Evolutionary conservation across 2,888 invertebrate species (phyloP).

Genomic region (Epicampocera succincta): DNA sequence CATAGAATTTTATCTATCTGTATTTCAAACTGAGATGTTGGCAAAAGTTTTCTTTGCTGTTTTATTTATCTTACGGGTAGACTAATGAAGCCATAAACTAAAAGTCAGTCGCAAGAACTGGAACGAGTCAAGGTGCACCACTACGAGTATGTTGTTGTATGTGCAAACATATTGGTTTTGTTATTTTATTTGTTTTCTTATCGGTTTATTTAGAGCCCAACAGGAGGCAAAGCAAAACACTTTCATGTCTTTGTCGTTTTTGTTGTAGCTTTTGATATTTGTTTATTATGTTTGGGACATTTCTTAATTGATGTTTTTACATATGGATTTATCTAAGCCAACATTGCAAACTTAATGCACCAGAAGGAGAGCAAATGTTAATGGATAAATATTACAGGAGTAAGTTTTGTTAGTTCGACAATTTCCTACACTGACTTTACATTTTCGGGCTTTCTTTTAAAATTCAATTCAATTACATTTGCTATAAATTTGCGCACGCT

Average conservation of each 20-base stretch:
- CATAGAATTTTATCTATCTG: conserved; percentile 29
- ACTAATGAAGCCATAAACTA: conserved; percentile 68
- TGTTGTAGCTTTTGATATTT: conserved; percentile 35
- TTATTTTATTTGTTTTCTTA: conserved; percentile 58
- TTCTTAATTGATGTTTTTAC: conserved; percentile 68
- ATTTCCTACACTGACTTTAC: neutral
- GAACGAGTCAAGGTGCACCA: conserved; percentile 6
- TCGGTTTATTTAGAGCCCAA: conserved; percentile 25
- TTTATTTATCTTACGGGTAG: conserved; percentile 38
- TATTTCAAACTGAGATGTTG: conserved; percentile 21
- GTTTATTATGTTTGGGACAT: conserved; percentile 67
- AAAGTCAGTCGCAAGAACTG: conserved; percentile 6
- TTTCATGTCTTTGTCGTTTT: conserved; percentile 3
- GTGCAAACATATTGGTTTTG: conserved; percentile 50
- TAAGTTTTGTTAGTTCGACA: conserved; percentile 37
- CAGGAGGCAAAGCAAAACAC: neutral
- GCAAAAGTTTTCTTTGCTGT: conserved; percentile 34
- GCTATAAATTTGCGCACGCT: neutral
- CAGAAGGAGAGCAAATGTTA: conserved; percentile 45
- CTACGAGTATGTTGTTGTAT: neutral
- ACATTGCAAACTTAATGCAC: neutral
- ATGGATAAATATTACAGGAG: conserved; percentile 39
- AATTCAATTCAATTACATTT: conserved; percentile 8
- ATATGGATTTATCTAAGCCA: conserved; percentile 60
- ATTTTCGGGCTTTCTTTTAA: neutral